A percentile compares a stretch with the other conserved stretches of the same genome.
Conservation (phyloP, 2,888 invertebrate genomes). For the Allygus modestus region DNA sequence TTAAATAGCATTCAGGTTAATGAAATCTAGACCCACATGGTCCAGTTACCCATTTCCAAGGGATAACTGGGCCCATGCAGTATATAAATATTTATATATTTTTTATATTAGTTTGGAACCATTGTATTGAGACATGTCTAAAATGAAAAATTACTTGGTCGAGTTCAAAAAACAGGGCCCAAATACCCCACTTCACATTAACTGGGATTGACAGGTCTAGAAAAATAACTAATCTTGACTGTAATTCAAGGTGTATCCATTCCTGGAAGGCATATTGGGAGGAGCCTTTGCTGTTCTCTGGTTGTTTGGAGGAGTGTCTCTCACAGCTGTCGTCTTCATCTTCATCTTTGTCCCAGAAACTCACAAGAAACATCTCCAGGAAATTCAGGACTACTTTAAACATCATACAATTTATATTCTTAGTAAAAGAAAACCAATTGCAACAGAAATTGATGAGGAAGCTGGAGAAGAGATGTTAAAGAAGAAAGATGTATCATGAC, state of each 20-base stretch:
- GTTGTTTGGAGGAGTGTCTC: conserved; percentile 77
- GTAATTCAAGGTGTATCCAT: conserved; percentile 72
- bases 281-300: conserved; percentile 78
- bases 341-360: conserved; percentile 71
- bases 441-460: conserved; percentile 4
- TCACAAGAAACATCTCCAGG: conserved; percentile 69
- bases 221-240: too few species aligned
- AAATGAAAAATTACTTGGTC: too few species aligned
- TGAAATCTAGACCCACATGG: too few species aligned
- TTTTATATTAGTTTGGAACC: too few species aligned
- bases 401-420: conserved; percentile 68
- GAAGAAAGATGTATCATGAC: conserved; percentile 25
- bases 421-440: conserved; percentile 3
- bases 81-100: too few species aligned
- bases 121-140: too few species aligned
- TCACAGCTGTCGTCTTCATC: conserved; percentile 71
- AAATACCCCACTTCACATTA: too few species aligned
- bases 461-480: conserved; percentile 34
- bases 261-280: conserved; percentile 71
- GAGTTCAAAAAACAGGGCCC: too few species aligned
- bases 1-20: too few species aligned
- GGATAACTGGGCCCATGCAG: too few species aligned
- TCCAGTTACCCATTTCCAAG: too few species aligned
- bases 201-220: too few species aligned
- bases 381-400: conserved; percentile 71